Evolutionary conservation across 37 sponge, comb jelly and placozoan genomes (phyloP).

Genomic region (Beroe forskalii): DNA sequence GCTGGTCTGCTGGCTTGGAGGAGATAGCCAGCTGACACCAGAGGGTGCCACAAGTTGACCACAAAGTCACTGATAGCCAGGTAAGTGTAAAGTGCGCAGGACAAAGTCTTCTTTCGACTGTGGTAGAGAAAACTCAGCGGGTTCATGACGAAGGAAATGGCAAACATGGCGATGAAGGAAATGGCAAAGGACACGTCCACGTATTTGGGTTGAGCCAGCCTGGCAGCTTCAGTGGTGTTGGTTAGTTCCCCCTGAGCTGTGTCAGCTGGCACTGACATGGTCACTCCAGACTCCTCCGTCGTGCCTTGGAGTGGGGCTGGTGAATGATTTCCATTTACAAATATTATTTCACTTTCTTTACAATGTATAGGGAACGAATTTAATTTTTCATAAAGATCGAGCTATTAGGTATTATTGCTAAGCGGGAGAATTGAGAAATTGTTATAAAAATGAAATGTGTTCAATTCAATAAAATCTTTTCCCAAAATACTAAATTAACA

Average conservation of each 20-base stretch:
- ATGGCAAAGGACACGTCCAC: not conserved
- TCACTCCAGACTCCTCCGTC: no score
- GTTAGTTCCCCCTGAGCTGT: not conserved
- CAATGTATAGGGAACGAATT: no score
- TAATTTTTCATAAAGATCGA: no score
- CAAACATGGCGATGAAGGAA: slow-evolving; percentile 17
- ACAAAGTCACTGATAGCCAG: slow-evolving; percentile 63
- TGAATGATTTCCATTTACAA: not conserved
- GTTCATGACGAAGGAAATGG: slow-evolving; percentile 26
- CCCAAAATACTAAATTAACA: no score
- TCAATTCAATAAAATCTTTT: no score
- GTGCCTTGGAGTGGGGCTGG: no score
- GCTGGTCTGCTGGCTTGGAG: not conserved
- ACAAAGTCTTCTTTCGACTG: slow-evolving; percentile 15
- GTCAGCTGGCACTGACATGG: no score
- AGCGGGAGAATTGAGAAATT: no score
- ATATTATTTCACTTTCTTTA: no score
- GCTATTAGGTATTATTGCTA: no score
- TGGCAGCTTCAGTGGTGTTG: not conserved
- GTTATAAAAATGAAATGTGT: no score
- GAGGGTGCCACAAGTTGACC: slow-evolving; percentile 46
- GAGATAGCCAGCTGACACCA: not conserved
- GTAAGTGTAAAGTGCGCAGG: slow-evolving; percentile 46
- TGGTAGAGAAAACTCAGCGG: slow-evolving; percentile 62
- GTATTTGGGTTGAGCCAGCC: not conserved